These are phyloP conservation scores for Luscinia luscinia DNA, from an alignment of 2,797 vertebrate genomes.

Conservation along the genomic window DNA sequence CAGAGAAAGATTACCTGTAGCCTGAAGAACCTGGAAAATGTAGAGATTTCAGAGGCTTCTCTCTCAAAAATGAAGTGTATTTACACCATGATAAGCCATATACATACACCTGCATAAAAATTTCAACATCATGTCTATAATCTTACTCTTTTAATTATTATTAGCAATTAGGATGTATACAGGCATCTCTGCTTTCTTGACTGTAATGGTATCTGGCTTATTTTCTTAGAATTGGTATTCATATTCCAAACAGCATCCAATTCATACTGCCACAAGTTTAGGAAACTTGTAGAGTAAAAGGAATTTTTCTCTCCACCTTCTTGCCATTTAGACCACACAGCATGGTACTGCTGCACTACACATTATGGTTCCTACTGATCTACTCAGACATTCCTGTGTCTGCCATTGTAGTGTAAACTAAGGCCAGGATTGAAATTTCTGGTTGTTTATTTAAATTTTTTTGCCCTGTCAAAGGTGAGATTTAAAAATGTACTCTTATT, in stretches of 20 bases:
- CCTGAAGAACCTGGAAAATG: not conserved
- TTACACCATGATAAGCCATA: not conserved
- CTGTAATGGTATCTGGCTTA: not conserved
- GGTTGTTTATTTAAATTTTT: not conserved
- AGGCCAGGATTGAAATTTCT: not conserved
- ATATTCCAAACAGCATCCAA: not conserved
- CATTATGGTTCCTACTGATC: not conserved
- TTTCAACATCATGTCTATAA: accelerated
- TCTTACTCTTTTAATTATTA: not conserved
- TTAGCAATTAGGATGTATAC: not conserved
- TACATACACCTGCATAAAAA: not conserved
- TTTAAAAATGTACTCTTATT: not conserved
- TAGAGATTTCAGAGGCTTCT: not conserved
- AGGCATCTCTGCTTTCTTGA: not conserved
- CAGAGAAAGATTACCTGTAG: not conserved
- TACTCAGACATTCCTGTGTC: not conserved
- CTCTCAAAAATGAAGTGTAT: not conserved
- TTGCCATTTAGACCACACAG: not conserved
- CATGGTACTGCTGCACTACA: not conserved
- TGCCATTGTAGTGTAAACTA: not conserved
- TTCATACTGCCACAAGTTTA: not conserved
- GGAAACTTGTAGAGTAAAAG: not conserved
- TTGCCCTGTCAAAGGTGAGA: not conserved
- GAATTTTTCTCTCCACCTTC: not conserved
- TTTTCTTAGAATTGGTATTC: not conserved